These are phyloP conservation scores for Nebria brevicollis DNA, from an alignment of 2,888 invertebrate species.

Conservation along the genomic window DNA sequence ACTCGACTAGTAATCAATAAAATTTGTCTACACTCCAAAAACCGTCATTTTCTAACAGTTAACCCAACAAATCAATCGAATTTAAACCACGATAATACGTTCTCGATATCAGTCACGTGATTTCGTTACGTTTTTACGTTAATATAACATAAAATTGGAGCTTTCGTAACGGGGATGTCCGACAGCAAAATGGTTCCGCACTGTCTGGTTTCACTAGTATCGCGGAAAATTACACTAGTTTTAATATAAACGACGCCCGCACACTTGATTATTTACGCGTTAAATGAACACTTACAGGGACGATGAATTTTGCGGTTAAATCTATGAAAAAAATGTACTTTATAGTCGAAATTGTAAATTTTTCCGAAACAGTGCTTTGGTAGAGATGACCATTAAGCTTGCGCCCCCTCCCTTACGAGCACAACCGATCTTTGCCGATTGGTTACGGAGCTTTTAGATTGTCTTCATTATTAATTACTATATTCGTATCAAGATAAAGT, in stretches of 20 bases:
- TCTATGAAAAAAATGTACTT: background rate
- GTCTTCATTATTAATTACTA: slow-evolving; percentile 33
- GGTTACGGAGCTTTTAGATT: slow-evolving; percentile 10
- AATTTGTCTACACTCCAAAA: slow-evolving; percentile 13
- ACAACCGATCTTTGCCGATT: slow-evolving; percentile 13
- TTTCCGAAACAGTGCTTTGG: slow-evolving; percentile 3
- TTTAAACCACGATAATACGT: background rate
- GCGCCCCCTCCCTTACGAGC: slow-evolving; percentile 42
- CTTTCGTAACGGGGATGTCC: too few species aligned
- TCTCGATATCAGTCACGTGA: too few species aligned
- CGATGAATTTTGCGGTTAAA: background rate
- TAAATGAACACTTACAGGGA: background rate
- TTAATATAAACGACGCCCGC: background rate
- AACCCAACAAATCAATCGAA: background rate
- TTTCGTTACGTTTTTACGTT: background rate
- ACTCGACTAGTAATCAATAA: slow-evolving; percentile 47
- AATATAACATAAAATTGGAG: too few species aligned
- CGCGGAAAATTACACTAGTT: too few species aligned
- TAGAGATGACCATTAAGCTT: slow-evolving; percentile 5
- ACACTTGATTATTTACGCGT: background rate
- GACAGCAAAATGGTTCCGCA: too few species aligned
- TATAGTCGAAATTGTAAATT: background rate
- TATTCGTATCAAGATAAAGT: slow-evolving; percentile 21
- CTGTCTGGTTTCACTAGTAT: too few species aligned
- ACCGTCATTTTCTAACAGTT: background rate